phyloP scores from a whole-genome alignment of 1,140 invertebrate species.

The Liolophura sinensis region DNA sequence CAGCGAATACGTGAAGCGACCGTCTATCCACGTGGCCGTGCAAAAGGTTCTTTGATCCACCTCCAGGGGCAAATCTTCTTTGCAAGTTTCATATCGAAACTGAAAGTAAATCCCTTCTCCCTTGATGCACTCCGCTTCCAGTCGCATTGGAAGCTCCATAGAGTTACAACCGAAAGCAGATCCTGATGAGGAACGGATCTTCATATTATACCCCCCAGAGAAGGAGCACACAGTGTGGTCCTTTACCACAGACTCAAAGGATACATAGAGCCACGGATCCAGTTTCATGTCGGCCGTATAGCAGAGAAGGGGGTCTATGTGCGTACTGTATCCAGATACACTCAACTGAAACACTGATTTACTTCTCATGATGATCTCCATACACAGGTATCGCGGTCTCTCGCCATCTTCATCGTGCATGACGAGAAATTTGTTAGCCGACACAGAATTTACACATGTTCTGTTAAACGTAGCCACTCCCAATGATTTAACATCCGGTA shows the following conservation, averaged over 20 bases:
- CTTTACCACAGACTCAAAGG: conserved; percentile 10
- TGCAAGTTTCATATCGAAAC: conserved; percentile 26
- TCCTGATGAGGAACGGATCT: conserved; percentile 20
- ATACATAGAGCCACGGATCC: conserved; percentile 31
- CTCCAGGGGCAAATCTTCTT: conserved; percentile 25
- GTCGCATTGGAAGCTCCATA: conserved; percentile 36
- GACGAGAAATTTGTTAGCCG: conserved; percentile 21
- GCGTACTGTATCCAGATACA: conserved; percentile 14
- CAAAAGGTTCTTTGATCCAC: conserved; percentile 25
- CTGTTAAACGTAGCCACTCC: background rate
- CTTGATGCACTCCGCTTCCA: conserved; percentile 36
- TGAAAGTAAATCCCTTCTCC: conserved; percentile 38
- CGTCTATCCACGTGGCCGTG: conserved; percentile 30
- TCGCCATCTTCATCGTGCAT: conserved; percentile 16
- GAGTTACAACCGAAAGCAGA: conserved; percentile 33
- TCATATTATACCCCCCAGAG: conserved; percentile 37
- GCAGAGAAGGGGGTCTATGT: conserved; percentile 20
- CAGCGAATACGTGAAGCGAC: conserved; percentile 26
- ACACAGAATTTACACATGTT: conserved; percentile 3
- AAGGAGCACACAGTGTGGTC: conserved; percentile 33
- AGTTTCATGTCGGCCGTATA: conserved; percentile 17
- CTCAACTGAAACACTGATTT: conserved; percentile 25
- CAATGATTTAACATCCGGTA: too few species aligned
- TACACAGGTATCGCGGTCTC: conserved; percentile 17
- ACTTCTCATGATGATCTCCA: conserved; percentile 24